Conservation (phyloP, 2,113 vertebrate genomes). For the Xyliphius kryptos region DNA sequence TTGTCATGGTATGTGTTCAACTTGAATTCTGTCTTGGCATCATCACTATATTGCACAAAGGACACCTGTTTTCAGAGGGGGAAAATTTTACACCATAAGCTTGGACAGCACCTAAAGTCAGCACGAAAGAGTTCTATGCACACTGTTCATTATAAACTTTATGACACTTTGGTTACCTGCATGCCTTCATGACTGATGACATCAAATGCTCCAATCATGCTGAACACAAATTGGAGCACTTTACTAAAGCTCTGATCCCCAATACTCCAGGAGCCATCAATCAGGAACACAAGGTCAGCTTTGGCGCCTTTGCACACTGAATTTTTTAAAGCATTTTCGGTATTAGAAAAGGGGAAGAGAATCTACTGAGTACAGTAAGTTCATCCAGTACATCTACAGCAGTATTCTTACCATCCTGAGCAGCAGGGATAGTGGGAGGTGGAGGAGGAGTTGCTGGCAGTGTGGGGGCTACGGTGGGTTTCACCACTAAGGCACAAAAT, state of each 20-base stretch:
- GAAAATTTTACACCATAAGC: not conserved
- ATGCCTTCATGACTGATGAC: slow-evolving; percentile 80
- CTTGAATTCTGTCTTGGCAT: slow-evolving; percentile 94
- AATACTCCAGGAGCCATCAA: slow-evolving; percentile 98
- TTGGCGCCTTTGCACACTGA: slow-evolving; percentile 88
- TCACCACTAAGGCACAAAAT: slow-evolving; percentile 70
- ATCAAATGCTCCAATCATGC: slow-evolving; percentile 91
- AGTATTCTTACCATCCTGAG: slow-evolving; percentile 90
- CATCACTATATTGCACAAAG: slow-evolving; percentile 94
- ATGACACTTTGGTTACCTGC: slow-evolving; percentile 69
- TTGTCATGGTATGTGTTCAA: slow-evolving; percentile 91
- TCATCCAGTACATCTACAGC: too few species aligned
- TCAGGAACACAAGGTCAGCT: slow-evolving; percentile 94
- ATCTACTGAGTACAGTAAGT: too few species aligned
- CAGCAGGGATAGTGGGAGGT: slow-evolving; percentile 82
- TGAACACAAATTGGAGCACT: slow-evolving; percentile 92
- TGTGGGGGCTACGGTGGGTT: slow-evolving; percentile 85
- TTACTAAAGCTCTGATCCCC: slow-evolving; percentile 96
- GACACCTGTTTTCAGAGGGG: slow-evolving; percentile 74
- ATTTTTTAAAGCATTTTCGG: too few species aligned
- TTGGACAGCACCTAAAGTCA: not conserved
- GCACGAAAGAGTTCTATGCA: not conserved
- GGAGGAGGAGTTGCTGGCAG: slow-evolving; percentile 80
- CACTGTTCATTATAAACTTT: not conserved
- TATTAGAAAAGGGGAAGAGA: too few species aligned